phyloP scores from a whole-genome alignment of 2,888 invertebrate genomes.

The Rhimphoctona megacephalus region DNA sequence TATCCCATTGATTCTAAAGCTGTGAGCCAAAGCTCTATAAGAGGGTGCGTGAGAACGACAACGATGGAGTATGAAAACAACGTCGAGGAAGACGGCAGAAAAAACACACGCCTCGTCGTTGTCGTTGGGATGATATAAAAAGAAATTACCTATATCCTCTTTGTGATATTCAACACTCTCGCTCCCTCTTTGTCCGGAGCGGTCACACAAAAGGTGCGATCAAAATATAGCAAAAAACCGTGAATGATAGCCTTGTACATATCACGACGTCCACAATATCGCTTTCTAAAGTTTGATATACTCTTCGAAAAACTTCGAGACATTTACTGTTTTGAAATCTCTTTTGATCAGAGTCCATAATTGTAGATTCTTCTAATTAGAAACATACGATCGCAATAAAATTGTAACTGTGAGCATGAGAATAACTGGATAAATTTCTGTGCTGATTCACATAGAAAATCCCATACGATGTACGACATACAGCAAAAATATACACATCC shows the following conservation, averaged over 20 bases:
- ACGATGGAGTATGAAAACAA: constrained; percentile 27
- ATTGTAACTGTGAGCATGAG: too few species aligned
- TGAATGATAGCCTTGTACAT: too few species aligned
- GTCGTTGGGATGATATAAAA: constrained; percentile 54
- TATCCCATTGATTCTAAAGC: constrained; percentile 40
- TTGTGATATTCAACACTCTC: constrained; percentile 39
- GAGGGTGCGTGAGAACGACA: constrained; percentile 1
- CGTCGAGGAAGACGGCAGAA: constrained; percentile 2
- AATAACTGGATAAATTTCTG: not conserved
- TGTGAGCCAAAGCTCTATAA: constrained; percentile 18
- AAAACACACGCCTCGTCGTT: constrained; percentile 44
- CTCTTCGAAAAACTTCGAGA: not conserved
- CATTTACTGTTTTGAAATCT: not conserved
- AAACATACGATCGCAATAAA: too few species aligned
- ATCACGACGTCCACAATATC: not conserved
- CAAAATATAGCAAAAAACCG: too few species aligned
- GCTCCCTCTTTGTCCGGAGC: not conserved
- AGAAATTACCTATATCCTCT: constrained; percentile 55
- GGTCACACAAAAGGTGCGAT: constrained; percentile 16
- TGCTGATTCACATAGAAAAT: not conserved
- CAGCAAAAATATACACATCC: not conserved
- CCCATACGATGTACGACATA: not conserved
- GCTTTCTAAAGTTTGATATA: not conserved
- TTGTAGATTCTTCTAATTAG: too few species aligned
- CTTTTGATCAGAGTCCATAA: not conserved